Base-by-base conservation (phyloP, 2,113 vertebrate species). In the Ovibos moschatus region DNA sequence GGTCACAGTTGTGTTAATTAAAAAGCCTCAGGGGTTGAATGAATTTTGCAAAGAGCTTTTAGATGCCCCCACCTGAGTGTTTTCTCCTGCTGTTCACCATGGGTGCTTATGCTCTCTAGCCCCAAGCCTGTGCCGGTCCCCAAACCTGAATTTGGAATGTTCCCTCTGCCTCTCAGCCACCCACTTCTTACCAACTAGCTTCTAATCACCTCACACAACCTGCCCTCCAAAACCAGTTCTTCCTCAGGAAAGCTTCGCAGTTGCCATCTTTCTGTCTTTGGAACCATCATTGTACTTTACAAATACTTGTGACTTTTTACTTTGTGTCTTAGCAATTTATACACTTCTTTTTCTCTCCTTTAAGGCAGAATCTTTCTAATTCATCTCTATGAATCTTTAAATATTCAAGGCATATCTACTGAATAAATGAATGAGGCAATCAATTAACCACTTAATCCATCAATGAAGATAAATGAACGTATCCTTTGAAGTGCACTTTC, bases 1-100 rank as follows among this genome's bases (percentile, higher is more conserved):
- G 71, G 67, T 91, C 94, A 93, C 12, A 91, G 62, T 87, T 51
- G 23, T 92, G 87, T 92, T 98, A 79, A 97, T 97, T 94, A 62
- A 89, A 96, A 91, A 93, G 28, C 40, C 93, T 53, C 30, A 5
- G 71, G 50, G 45, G 7, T 81, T 15, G 6, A 94, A 40, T 84
- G 87, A 50, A 71, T 94, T 95, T 95, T 57, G 51, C 23, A 74
- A 71, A 93, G 76, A 50, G 53, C 33, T 96, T 83, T 90, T 84
- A 55, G 30, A 71, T 57, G 79, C 7, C 30, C 47, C 30, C 50
- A 2, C 85, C 33, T 45, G 36, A 62, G 11, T 5, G 23, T 30
- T 15, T 36, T 60, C 50, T 23, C 58, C 85, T 76, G 92, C 57
- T 50, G 3, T 83, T 89, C 36, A 3, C 82, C 5, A 1, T 57